Evolutionary conservation across 2,113 vertebrate genomes (phyloP).

Genomic region (Egretta garzetta): DNA sequence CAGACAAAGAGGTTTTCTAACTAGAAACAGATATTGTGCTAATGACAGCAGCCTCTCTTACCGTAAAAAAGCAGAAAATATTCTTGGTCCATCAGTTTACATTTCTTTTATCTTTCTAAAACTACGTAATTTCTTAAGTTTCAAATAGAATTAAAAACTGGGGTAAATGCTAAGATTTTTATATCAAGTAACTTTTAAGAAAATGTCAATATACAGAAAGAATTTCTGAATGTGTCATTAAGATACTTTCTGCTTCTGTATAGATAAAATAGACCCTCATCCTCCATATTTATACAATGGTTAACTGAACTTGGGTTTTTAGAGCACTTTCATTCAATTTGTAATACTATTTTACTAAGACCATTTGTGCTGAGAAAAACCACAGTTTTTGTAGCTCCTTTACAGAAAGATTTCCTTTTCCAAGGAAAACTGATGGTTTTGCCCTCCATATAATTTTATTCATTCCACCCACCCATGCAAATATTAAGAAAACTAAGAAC

Average conservation of each 20-base stretch:
- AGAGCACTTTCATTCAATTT: not conserved
- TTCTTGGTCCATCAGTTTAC: not conserved
- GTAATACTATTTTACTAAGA: not conserved
- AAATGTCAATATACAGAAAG: not conserved
- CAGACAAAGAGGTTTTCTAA: not conserved
- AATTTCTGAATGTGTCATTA: not conserved
- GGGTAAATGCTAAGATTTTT: not conserved
- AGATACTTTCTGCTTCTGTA: not conserved
- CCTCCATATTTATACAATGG: not conserved
- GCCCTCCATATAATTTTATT: not conserved
- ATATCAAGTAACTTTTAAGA: not conserved
- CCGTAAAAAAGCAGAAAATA: not conserved
- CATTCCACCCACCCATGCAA: not conserved
- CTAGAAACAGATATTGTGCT: not conserved
- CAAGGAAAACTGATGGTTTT: not conserved
- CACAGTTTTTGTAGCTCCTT: not conserved
- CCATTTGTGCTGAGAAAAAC: not conserved
- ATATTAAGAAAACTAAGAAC: not conserved
- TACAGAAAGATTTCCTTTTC: not conserved
- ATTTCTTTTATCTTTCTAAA: not conserved
- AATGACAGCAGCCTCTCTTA: not conserved
- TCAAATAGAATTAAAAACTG: not conserved
- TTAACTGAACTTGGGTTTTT: not conserved
- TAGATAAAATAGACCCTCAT: not conserved
- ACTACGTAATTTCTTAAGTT: not conserved